Evolutionary conservation across 2,888 invertebrate species (phyloP), one percentile per base, ranked within the genome.

Genomic region (Rhaphigaster nebulosa): DNA sequence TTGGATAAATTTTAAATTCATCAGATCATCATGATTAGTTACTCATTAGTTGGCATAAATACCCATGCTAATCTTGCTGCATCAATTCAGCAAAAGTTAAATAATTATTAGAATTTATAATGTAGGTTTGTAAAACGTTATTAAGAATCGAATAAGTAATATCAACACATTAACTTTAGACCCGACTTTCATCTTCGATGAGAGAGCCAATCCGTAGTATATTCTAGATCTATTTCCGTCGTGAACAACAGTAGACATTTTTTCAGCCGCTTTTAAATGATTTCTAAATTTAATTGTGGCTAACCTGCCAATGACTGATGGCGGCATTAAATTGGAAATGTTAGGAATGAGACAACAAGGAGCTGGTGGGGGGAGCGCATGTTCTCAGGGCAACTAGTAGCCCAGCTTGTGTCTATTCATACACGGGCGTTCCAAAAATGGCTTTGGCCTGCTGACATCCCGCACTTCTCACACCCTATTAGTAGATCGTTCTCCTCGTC

Each of bases 291-390:
- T 76, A 76, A 76, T 76, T 38, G 38, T 76, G 70, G 34, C 70
- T 76, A 76, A 76, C 70, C 70, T 76, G 70, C 70, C 70, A 76
- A 76, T 76, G 70, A 76, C 70, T 76, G 70, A 76, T 76, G 70
- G 70, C 70, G 70, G 70, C 70, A 76, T 76, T 76, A 76, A 76
- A 76, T 76, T 76, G 70, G 70, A 76, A 76, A 76, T 76, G 70
- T 76, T 38, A 76, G 70, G 70, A 76, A 76, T 76, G 70, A 38
- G 70, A 34, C 70, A 38, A 76, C 70, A 38, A 76, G 70, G 20
- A 38, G 70, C 20, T 76, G 38, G 70, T 76, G 70, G 70, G 45
- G 84, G 45, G 45, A 84, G 45, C 45, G 26, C 84, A 84, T n/a
- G 84, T 84, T 84, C n/a, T 84, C 45, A 84, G 45, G n/a, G 50